Evolutionary conservation across 2,888 invertebrate genomes (phyloP), one percentile per base, ranked within the genome.

Genomic region (Eupithecia inturbata): DNA sequence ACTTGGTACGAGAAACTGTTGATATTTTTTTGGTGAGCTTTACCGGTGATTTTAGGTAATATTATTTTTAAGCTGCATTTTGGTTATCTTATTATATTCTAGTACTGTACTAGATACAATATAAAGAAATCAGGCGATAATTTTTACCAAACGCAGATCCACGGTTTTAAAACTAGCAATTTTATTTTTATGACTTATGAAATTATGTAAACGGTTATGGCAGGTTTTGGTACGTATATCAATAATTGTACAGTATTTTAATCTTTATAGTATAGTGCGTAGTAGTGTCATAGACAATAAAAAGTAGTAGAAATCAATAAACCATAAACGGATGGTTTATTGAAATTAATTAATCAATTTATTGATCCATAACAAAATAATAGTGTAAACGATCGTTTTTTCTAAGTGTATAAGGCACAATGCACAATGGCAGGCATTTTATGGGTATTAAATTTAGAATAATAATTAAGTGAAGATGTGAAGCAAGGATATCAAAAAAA

Each of bases 1-100:
- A 79, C 90, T 0, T 91, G 92, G 87, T 91, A 88, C 62, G 85
- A 82, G 41, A 79, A 80, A 26, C 57, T 84, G 31, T 78, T 88
- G 22, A 83, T 84, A 60, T 60, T 88, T 10, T 72, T 92, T 75
- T 91, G 88, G 88, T 91, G 74, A 66, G 53, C 19, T 14, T 16
- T 68, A 26, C 62, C 57, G 31, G 9, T 9, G 28, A 62, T 31
- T 28, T 31, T 19, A 16, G 31, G 31, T 60, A 3, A 16, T 16
- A 31, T 19, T 62, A 62, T 19, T 31, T 19, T 19, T 19, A 62
- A 31, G 6, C 16, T 28, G 31, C 62, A 28, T 31, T 19, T 16
- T 28, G 16, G 22, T 22, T 53, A 22, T 57, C 12, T 26, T 53
- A 12, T 12, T 12, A 53, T 53, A 26, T 53, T 26, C n/a, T 45